Evolutionary conservation across 2,113 vertebrate species (phyloP), one percentile per base, ranked within the genome.

Genomic region (Numenius arquata): DNA sequence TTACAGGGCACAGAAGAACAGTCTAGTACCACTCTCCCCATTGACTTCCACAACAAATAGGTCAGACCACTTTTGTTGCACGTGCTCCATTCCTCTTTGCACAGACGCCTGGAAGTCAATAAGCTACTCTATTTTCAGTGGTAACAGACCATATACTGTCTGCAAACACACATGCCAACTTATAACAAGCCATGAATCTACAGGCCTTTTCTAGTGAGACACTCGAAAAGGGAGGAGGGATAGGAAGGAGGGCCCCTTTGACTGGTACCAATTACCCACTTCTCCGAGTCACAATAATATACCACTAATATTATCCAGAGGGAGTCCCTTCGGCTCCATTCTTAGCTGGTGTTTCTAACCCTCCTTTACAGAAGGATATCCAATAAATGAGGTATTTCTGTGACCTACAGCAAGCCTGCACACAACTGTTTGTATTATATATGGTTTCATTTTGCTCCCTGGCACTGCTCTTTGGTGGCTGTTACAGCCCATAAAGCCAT

Each of bases 401-500:
- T 90, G 74, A 96, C 94, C 93, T 94, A 85, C 75, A 90, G 75
- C 81, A 94, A 96, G 85, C 81, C 91, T 41, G n/a, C 76, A 95
- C 82, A 82, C 82, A 89, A 95, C 85, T 87, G 85, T 89, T 95
- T 95, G 45, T 25, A 30, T 89, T 97, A 96, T 92, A 96, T 93
- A 95, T 74, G 82, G 80, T 92, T 96, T 89, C 86, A 73, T 94
- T 93, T 93, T 87, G 55, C 87, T 96, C 89, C 86, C 92, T 92
- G 55, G 89, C 80, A 87, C 86, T 93, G 86, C 70, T 96, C 95
- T 95, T 96, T 66, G 73, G 94, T 95, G 84, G 50, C 62, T 91
- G 84, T 91, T 96, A 96, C 89, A 95, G 86, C 80, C 90, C 94
- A 78, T 96, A 96, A 95, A 95, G 86, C 95, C 96, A 97, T 95